Base-by-base conservation (phyloP, 2,888 invertebrate genomes). In the Andricus quercusramuli region DNA sequence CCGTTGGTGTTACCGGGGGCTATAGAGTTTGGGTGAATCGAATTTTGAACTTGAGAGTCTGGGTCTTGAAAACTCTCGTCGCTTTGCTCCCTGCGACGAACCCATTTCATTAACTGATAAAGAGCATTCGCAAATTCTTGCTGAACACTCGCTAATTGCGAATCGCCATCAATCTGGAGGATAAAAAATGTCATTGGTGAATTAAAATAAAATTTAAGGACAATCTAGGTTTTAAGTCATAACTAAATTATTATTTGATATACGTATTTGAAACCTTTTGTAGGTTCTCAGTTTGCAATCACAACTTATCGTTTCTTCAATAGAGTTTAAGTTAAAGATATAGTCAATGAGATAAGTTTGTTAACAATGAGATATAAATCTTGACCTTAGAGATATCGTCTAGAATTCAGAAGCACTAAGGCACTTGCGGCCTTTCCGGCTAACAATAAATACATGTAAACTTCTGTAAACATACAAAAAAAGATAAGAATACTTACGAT, bases 111-210 rank as follows among this genome's bases (percentile, higher is more conserved):
- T 89, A 96, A 95, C 83, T 96, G 95, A 25, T 95, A 93, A 41
- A 97, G 94, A 0, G 96, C 95, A 41, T 95, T 94, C 78, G 95
- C 95, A 92, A 97, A 97, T 90, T 97, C 97, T 41, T 95, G 94
- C 89, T 97, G 96, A 0, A 97, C 97, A 11, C 96, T 95, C 0
- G 94, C 93, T 11, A 96, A 95, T 88, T 97, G 97, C 0, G 97
- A 97, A 88, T 97, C 97, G 0, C 97, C 97, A 89, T 97, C 97
- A 81, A 97, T 74, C 74, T 74, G n/a, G n/a, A 47, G 67, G 37
- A 15, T 67, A 64, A 51, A 22, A 70, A 41, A 17, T 20, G 25
- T 13, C 22, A 47, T 62, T 32, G 11, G n/a, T 11, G n/a, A 59
- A 59, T n/a, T 64, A 65, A 66, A 56, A n/a, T 25, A 70, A 79